Evolutionary conservation across 1,140 invertebrate species (phyloP), one percentile per base, ranked within the genome.

Genomic region (Subanguina moxae): DNA sequence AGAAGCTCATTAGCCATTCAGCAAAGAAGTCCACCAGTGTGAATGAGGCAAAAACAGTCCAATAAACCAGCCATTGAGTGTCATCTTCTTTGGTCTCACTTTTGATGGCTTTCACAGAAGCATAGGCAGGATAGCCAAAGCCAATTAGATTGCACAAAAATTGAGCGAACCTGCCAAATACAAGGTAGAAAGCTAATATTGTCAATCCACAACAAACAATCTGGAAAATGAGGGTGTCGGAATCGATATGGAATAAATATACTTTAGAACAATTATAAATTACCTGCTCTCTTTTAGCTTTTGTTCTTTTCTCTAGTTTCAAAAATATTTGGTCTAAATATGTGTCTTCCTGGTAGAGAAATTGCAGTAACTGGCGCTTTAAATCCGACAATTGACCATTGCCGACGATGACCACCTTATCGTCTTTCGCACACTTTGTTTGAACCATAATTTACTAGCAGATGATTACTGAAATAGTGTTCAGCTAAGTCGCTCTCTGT

Each of bases 1-100:
- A 67, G 30, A 25, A 66, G 8, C 42, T 45, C 65, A 87, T 82
- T 70, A 97, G 88, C 63, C 90, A 86, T 78, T 94, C 90, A 0
- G 93, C 90, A 80, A 97, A 96, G 83, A 76, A 69, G 67, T 76
- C 75, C 42, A 80, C 43, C 5, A 77, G 48, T 11, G 71, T 74
- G 64, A 76, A 74, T 30, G 52, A 65, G 62, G 75, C 75, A 64
- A 80, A 76, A 19, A 77, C 70, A 15, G 78, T 66, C 75, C 75
- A 76, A 48, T 76, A 76, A 11, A 74, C 73, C 0, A 76, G 75
- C 75, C 75, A 76, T 43, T 61, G 58, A 19, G 77, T 76, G 67
- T 76, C 76, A 64, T 76, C 74, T 21, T 78, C 73, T 57, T 75
- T 80, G 19, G 13, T 45, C 9, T 56, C 19, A 17, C 67, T 78